These are phyloP conservation scores for Gryllus longicercus DNA, from an alignment of 2,888 invertebrate genomes.

Conservation along the genomic window DNA sequence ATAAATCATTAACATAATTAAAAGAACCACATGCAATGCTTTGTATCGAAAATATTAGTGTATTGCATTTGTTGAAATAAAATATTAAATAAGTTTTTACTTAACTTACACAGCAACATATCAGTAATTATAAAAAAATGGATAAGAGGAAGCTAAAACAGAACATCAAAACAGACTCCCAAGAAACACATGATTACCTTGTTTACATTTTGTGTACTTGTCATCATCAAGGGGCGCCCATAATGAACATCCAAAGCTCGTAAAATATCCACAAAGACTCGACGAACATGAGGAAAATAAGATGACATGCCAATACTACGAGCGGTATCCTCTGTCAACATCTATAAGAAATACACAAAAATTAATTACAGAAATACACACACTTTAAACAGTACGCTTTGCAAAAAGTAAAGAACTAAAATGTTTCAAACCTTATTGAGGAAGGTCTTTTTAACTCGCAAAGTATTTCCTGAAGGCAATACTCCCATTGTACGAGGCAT, in stretches of 20 bases:
- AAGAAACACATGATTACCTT: slow-evolving; percentile 53
- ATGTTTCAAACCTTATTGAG: slow-evolving; percentile 66
- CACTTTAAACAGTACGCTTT: background rate
- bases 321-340: slow-evolving; percentile 94
- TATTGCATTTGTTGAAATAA: too few relatives aligned
- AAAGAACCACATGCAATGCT: too few relatives aligned
- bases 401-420: slow-evolving; percentile 4
- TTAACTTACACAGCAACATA: too few relatives aligned
- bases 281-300: slow-evolving; percentile 92
- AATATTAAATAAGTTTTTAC: too few relatives aligned
- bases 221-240: slow-evolving; percentile 95
- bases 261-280: slow-evolving; percentile 93
- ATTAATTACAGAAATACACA: background rate
- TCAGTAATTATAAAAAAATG: too few relatives aligned
- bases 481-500: slow-evolving; percentile 97
- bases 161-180: too few relatives aligned
- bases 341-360: slow-evolving; percentile 46
- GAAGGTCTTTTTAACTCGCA: slow-evolving; percentile 92
- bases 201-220: slow-evolving; percentile 91
- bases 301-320: slow-evolving; percentile 94
- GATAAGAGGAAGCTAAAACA: too few relatives aligned
- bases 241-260: slow-evolving; percentile 92
- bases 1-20: too few relatives aligned
- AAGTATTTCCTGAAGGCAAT: slow-evolving; percentile 90
- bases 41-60: too few relatives aligned